Base-by-base conservation (phyloP, 2,113 vertebrate species). In the Theristicus caerulescens region DNA sequence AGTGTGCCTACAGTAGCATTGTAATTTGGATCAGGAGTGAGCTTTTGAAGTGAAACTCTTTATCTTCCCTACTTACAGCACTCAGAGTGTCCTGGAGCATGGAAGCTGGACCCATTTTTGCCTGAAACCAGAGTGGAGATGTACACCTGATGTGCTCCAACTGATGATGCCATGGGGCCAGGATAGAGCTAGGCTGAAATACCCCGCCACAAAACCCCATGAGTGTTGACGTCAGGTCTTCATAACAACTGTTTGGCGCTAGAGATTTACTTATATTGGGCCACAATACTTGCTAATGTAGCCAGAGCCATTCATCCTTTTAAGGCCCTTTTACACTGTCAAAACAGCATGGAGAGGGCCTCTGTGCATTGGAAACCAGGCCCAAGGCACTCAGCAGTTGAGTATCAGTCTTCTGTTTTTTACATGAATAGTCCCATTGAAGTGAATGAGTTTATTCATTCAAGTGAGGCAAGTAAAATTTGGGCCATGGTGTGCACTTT, bases 351-450 rank as follows among this genome's bases (percentile, higher is more conserved):
- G 93, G 94, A 96, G 93, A 67, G 89, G 94, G 91, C 87, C 91
- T 96, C 94, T 8, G 66, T 66, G 71, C 89, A 59, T 94, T 93
- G 80, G 87, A 93, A 96, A 95, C 90, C 73, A 96, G 95, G 96
- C 97, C 94, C 93, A 97, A 95, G 91, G 95, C 91, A 55, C 89
- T 90, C 87, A 6, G 95, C 89, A 67, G 93, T 46, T 36, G 87
- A 96, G 96, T 93, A 97, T 97, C 95, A 91, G 89, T 80, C 94
- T 87, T 96, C 96, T 97, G 96, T 93, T 93, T 96, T 94, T 91
- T 93, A 90, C 89, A 96, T 97, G 97, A 97, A 97, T 96, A 96
- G 96, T 97, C 86, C 81, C 78, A 96, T 95, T 97, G 96, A 97
- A 93, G 74, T 97, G 95, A 97, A 97, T 96, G 96, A 91, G 90